Evolutionary conservation across 1,140 invertebrate genomes (phyloP).

Genomic region (Lithobius niger): DNA sequence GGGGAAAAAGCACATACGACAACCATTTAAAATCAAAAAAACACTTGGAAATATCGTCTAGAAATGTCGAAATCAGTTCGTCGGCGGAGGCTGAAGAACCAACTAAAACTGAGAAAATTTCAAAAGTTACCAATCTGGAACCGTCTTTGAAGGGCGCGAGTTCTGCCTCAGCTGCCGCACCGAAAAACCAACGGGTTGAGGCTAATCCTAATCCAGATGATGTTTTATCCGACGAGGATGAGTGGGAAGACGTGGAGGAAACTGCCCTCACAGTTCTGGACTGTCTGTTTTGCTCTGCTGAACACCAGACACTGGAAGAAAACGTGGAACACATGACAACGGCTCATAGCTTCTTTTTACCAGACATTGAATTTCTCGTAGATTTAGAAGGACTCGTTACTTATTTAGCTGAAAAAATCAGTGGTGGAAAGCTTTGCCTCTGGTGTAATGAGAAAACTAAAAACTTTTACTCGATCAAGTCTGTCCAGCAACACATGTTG

Average conservation of each 20-base stretch:
- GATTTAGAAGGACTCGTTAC: slow-evolving; percentile 72
- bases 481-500: slow-evolving; percentile 68
- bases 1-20: slow-evolving; percentile 62
- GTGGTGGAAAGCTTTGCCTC: slow-evolving; percentile 70
- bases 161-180: too few species aligned
- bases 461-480: slow-evolving; percentile 31
- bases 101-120: too few species aligned
- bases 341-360: slow-evolving; percentile 86
- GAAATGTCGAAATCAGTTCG: not conserved
- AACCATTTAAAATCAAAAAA: slow-evolving; percentile 91
- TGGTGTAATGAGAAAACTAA: slow-evolving; percentile 81
- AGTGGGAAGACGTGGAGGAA: slow-evolving; percentile 39
- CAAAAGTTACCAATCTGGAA: not conserved
- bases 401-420: slow-evolving; percentile 75
- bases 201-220: slow-evolving; percentile 18
- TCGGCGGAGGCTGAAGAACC: too few species aligned
- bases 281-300: slow-evolving; percentile 80
- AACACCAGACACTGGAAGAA: slow-evolving; percentile 55
- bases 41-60: slow-evolving; percentile 49
- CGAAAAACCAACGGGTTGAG: slow-evolving; percentile 16
- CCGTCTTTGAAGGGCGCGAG: not conserved
- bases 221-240: slow-evolving; percentile 38
- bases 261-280: slow-evolving; percentile 49
- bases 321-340: slow-evolving; percentile 87
- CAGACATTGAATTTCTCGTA: slow-evolving; percentile 76